A percentile compares a stretch with the other conserved stretches of the same genome.
Conservation (phyloP, 2,797 vertebrate species). For the Sebastes nivosus region DNA sequence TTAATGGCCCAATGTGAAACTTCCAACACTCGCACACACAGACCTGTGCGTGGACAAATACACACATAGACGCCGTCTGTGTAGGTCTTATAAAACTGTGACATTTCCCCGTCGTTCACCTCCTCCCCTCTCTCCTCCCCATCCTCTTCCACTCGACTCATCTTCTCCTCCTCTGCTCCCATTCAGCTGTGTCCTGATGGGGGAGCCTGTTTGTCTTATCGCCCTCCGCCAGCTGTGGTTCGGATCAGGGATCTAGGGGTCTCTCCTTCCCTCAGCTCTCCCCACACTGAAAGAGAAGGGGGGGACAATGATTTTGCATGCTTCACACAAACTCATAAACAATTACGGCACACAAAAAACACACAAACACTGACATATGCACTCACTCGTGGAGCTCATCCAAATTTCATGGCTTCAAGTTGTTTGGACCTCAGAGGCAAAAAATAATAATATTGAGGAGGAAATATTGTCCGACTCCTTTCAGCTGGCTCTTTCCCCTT, state of each 20-base stretch:
- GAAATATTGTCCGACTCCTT: conserved; percentile 27
- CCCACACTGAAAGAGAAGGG: conserved; percentile 45
- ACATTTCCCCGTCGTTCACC: conserved; percentile 52
- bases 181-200: conserved; percentile 52
- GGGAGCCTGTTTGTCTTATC: conserved; percentile 73
- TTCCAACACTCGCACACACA: conserved; percentile 20
- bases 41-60: background rate
- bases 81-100: conserved; percentile 51
- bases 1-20: conserved; percentile 47
- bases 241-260: conserved; percentile 59
- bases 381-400: conserved; percentile 26
- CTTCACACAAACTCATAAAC: conserved; percentile 45
- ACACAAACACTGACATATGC: conserved; percentile 18
- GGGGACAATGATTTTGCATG: conserved; percentile 66
- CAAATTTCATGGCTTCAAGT: conserved; percentile 46
- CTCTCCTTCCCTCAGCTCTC: conserved; percentile 56
- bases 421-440: conserved; percentile 18
- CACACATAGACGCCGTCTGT: conserved; percentile 3
- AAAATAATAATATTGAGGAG: conserved; percentile 36
- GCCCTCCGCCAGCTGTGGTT: conserved; percentile 65
- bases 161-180: conserved; percentile 55
- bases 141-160: conserved; percentile 8
- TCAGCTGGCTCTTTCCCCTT: conserved; percentile 9
- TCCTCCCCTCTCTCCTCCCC: background rate
- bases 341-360: conserved; percentile 37